A percentile compares a stretch with the other conserved stretches of the same genome.
These are phyloP conservation scores for Amphipoea oculea DNA, from an alignment of 2,888 invertebrate species.

Conservation along the genomic window DNA sequence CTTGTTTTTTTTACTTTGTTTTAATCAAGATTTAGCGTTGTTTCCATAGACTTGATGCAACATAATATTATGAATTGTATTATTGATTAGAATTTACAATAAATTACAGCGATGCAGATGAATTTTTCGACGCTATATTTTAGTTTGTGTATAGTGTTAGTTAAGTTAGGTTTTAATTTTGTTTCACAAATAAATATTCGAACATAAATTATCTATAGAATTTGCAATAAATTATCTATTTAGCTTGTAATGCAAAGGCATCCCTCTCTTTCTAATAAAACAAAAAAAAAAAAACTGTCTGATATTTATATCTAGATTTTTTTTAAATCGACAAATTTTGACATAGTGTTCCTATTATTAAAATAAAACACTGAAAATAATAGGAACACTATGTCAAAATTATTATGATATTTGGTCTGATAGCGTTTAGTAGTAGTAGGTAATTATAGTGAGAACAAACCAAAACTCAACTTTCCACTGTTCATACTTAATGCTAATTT, in stretches of 20 bases:
- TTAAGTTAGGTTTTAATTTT: too few relatives aligned
- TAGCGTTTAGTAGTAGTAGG: not conserved
- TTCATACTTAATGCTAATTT: constrained; percentile 39
- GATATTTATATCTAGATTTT: not conserved
- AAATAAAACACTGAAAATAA: not conserved
- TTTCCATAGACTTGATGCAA: not conserved
- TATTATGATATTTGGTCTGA: not conserved
- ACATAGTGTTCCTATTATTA: not conserved
- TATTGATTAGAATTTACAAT: not conserved
- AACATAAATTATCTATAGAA: too few relatives aligned
- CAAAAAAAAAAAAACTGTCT: not conserved
- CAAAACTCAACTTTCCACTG: constrained; percentile 27
- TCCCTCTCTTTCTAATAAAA: not conserved
- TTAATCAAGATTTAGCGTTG: not conserved
- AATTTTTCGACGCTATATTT: too few relatives aligned
- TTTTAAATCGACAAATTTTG: not conserved
- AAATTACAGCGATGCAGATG: too few relatives aligned
- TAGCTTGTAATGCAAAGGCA: too few relatives aligned
- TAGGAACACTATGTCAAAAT: not conserved
- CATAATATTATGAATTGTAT: not conserved
- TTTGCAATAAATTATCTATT: too few relatives aligned
- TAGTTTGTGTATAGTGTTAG: too few relatives aligned
- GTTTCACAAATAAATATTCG: too few relatives aligned
- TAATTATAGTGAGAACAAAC: not conserved
- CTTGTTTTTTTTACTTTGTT: not conserved